Evolutionary conservation across 2,888 invertebrate species (phyloP), one percentile per base, ranked within the genome.

Genomic region (Sisyra nigra): DNA sequence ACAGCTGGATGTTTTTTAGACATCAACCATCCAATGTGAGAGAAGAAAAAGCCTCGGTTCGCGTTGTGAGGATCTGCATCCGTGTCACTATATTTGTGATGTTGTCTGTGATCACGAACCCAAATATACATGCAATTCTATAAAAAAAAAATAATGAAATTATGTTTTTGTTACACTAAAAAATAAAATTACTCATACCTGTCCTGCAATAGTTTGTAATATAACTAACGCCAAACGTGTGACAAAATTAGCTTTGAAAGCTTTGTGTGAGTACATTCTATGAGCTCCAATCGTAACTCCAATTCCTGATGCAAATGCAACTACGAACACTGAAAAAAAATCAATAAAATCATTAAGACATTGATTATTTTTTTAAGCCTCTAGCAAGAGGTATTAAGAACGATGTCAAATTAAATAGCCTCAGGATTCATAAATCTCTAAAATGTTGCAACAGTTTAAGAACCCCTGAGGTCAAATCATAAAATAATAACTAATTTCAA

Each of bases 21-120:
- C 71, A 88, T 71, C 14, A 89, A 63, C 89, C 89, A 92, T 5
- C 89, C 89, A 41, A 89, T 72, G 57, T 91, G 89, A 2, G 80
- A 72, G 62, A 88, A 91, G 67, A 88, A 89, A 65, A 91, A 87
- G 1, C 89, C 89, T 36, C 84, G 66, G 37, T 68, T 73, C 0
- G 81, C 71, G 56, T 86, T 85, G 60, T 86, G 85, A 1, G 86
- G 87, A 57, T 87, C 86, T 0, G 72, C 83, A 51, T 82, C 76
- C 0, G 76, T 77, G 51, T 78, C 77, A 48, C 71, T 72, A 63
- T 76, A 86, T 54, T 83, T 83, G 61, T 87, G 86, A 53, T 87
- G 86, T 46, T 80, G 74, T 4, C 84, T 69, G 57, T 88, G 87
- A 55, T 86, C 84, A 19, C 84, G 66, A n/a, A 71, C 74, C 85